Base-by-base conservation (phyloP, 2,797 vertebrate genomes). In the Poecilia velifera region DNA sequence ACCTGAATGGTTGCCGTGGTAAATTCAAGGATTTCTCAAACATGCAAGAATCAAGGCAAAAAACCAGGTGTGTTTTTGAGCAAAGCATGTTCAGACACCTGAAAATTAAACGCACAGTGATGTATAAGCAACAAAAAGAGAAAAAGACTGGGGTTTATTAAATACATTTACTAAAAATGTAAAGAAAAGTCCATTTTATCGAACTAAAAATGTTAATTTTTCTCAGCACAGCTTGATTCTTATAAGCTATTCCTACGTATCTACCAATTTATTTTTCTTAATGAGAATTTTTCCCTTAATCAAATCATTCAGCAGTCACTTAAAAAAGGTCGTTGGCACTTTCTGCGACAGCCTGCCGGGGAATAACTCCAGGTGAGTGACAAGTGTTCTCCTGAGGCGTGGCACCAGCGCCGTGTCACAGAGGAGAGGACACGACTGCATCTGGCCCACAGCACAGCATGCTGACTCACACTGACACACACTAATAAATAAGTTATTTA, bases 391-490 rank as follows among this genome's bases (percentile, higher is more conserved):
- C 8, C 18, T 10, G 64, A 41, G 64, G 64, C 36, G 64, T 39
- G 64, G 64, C 64, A 68, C 64, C 64, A 22, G 20, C 64, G 2
- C 64, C 36, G 4, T 41, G 64, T 41, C 64, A 68, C 36, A 0
- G 10, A 39, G 36, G 64, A 39, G 36, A 68, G 36, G 41, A 68
- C 43, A 51, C 25, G 78, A 59, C 39, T n/a, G 53, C 68, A 43
- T 53, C 77, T 64, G 43, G 53, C 71, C 82, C 59, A 39, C 18
- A 18, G 41, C 62, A 1, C 8, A 6, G 13, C 77, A n/a, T 79
- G 90, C 87, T 92, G 91, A 91, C 82, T 91, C 91, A 92, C 83
- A 66, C 80, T 90, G 88, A 85, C 90, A 87, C 85, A 84, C 80
- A 77, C 83, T 82, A 88, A 90, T 82, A 88, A 87, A 89, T 78